Evolutionary conservation across 2,797 vertebrate species (phyloP), one percentile per base, ranked within the genome.

Genomic region (Epinephelus awoara): DNA sequence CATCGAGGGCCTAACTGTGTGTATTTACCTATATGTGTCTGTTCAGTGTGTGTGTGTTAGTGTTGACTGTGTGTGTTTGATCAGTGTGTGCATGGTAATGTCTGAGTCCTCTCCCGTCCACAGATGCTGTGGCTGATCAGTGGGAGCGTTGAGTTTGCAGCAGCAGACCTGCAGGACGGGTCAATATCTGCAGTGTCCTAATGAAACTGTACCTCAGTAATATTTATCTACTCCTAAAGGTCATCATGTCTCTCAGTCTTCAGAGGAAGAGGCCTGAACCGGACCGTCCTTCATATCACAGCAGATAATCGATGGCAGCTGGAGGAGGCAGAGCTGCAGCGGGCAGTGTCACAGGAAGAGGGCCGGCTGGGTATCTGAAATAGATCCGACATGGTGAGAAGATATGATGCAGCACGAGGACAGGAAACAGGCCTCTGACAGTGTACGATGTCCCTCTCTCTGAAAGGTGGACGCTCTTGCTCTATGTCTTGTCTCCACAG

Each of bases 301-400:
- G 70, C 83, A 84, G 80, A 76, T 86, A 89, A 86, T 91, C 83
- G 40, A 80, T 85, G 77, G 51, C 29, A 63, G 76, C 70, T 86
- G 47, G 29, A 73, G 72, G 77, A 82, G 68, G 73, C 51, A 75
- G 55, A 3, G 27, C 66, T 46, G 65, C 18, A 61, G 47, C 17
- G 27, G 50, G 72, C 40, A 40, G 72, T 44, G 70, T 83, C 77
- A 74, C 57, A 66, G 56, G 76, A 80, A 27, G 77, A 72, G 62
- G 54, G 55, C 38, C 21, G 51, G 55, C 38, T 19, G 51, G 63
- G 70, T 54, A 81, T 75, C 50, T 38, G 82, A 81, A 75, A 70
- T 72, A 69, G 80, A 89, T 85, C 82, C 18, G 79, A 85, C 77
- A 83, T 9, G 57, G 77, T 62, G 84, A 85, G 80, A 69, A 80